Evolutionary conservation across 2,797 vertebrate species (phyloP), one percentile per base, ranked within the genome.

Genomic region (Chromis chromis): DNA sequence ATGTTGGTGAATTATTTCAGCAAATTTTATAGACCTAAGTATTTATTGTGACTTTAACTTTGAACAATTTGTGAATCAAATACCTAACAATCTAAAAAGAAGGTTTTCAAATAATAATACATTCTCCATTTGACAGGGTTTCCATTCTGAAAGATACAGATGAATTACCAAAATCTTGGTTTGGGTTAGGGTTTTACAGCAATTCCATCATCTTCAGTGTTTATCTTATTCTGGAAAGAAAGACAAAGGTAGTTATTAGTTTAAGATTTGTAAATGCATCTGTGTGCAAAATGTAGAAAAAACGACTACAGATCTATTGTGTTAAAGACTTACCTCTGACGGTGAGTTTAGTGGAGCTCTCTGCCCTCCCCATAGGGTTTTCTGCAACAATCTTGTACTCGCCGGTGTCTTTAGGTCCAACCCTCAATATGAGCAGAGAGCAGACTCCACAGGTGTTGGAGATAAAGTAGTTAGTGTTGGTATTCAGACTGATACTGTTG

Each of bases 401-500:
- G 1, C 98, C 97, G 0, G 75, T 93, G 70, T 99, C 96, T 13
- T 93, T 90, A 2, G 92, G 17, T 13, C 93, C 92, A 55, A 97
- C 97, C 6, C 86, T 93, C 53, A 95, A 77, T 86, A 98, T 93
- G 61, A 97, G 83, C 83, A 98, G 84, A 44, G 96, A 98, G 85
- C 97, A 99, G 52, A 99, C 96, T 0, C 98, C 97, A 31, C 96
- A 95, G 74, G 95, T 93, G 49, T 99, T 96, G 0, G 94, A 96
- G 89, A 96, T 96, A 72, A 91, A 92, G 75, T 95, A 96, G 48
- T 93, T 86, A 0, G 94, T 94, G 86, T 96, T 94, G 36, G 89
- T 93, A 74, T 95, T 96, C 79, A 98, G 88, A 79, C 95, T 96
- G 74, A 95, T 72, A 13, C 83, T 93, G 74, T 97, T 87, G 65